Percentiles rank a stretch among this genome's conserved stretches.
phyloP scores from a whole-genome alignment of 2,797 vertebrate genomes.

The Apogon hyalosoma region DNA sequence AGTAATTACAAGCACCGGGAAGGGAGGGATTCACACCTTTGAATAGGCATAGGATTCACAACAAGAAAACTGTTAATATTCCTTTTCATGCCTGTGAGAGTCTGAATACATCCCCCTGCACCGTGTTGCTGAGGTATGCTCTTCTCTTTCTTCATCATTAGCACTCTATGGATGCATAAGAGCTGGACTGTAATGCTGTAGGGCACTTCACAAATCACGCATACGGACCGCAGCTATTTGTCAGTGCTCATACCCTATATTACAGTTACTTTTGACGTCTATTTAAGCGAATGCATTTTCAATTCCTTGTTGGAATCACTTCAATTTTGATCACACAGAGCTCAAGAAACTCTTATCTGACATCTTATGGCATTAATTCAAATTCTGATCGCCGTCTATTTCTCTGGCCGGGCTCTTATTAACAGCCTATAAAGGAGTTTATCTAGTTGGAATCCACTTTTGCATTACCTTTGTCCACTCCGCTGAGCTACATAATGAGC shows the following conservation, averaged over 20 bases:
- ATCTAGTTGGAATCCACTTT: conserved; percentile 60
- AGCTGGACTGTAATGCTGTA: conserved; percentile 17
- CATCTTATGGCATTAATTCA: conserved; percentile 44
- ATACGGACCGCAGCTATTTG: conserved; percentile 15
- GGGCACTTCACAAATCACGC: conserved; percentile 16
- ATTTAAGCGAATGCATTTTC: background rate
- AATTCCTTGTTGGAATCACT: conserved; percentile 9
- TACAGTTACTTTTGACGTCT: background rate
- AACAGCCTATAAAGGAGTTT: conserved; percentile 43
- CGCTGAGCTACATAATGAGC: conserved; percentile 74
- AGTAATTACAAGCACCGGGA: conserved; percentile 23
- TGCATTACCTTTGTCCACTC: conserved; percentile 49
- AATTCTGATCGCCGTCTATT: conserved; percentile 23
- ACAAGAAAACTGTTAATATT: conserved; percentile 39
- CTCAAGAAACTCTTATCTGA: conserved; percentile 53
- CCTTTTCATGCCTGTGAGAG: conserved; percentile 31
- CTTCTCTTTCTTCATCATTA: conserved; percentile 56
- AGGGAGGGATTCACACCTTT: conserved; percentile 25
- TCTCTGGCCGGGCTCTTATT: conserved; percentile 39
- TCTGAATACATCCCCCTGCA: conserved; percentile 25
- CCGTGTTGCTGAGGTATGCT: conserved; percentile 47
- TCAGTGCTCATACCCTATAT: background rate
- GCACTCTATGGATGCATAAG: conserved; percentile 53
- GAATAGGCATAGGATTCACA: conserved; percentile 23
- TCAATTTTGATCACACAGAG: conserved; percentile 23